phyloP scores from a whole-genome alignment of 2,113 vertebrate species.

The Synchiropus splendidus region DNA sequence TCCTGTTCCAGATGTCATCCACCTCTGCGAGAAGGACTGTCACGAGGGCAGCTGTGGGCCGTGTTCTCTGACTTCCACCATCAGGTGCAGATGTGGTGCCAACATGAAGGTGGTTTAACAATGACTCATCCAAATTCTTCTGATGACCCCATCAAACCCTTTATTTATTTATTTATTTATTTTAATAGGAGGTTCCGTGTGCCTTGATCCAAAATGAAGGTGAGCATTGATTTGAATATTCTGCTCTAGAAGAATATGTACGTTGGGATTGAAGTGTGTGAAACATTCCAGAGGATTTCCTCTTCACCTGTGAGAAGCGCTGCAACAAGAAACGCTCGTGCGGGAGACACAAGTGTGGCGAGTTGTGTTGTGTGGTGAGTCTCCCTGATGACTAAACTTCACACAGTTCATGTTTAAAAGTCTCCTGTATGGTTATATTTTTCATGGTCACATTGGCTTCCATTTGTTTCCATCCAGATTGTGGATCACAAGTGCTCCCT shows the following conservation, averaged over 20 bases:
- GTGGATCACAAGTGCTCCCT: constrained; percentile 85
- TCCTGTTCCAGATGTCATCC: constrained; percentile 72
- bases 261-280: too few relatives aligned
- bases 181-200: constrained; percentile 82
- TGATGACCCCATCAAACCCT: background rate
- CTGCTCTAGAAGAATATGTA: background rate
- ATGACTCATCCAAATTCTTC: background rate
- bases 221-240: constrained; percentile 45
- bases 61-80: constrained; percentile 83
- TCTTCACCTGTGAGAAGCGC: constrained; percentile 87
- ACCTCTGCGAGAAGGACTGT: constrained; percentile 88
- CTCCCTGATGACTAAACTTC: too few relatives aligned
- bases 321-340: constrained; percentile 93
- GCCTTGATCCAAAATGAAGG: constrained; percentile 82
- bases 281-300: constrained; percentile 71
- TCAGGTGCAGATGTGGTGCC: constrained; percentile 89
- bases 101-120: constrained; percentile 76
- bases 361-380: constrained; percentile 94
- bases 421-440: too few relatives aligned
- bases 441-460: constrained; percentile 3
- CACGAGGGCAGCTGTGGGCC: constrained; percentile 88
- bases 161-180: constrained; percentile 10
- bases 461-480: constrained; percentile 57
- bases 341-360: constrained; percentile 91
- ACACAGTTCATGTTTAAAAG: too few relatives aligned